Evolutionary conservation across 2,797 vertebrate species (phyloP).

Genomic region (Neomorphus geoffroyi): DNA sequence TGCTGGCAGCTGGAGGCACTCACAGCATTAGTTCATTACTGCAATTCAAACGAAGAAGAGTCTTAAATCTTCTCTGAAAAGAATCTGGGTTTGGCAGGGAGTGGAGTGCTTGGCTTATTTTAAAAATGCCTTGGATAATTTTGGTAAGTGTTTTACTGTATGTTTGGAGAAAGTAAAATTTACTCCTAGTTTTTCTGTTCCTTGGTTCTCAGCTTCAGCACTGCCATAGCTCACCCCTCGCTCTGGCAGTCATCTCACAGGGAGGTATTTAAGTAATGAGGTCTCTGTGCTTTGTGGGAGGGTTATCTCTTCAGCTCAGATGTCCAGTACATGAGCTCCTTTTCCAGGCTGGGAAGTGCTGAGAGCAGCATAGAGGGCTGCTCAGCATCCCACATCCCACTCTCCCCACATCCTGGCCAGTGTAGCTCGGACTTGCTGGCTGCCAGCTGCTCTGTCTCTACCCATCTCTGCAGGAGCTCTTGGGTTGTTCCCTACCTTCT

Average conservation of each 20-base stretch:
- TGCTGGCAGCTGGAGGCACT: conserved; percentile 61
- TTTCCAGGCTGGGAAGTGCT: not conserved
- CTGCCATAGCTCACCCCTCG: not conserved
- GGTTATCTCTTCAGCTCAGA: not conserved
- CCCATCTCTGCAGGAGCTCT: not conserved
- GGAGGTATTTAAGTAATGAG: not conserved
- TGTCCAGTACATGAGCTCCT: not conserved
- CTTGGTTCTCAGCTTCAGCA: not conserved
- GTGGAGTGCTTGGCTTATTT: not conserved
- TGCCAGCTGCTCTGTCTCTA: not conserved
- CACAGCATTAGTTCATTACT: conserved; percentile 23
- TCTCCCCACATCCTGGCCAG: rapidly evolving
- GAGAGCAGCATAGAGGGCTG: not conserved
- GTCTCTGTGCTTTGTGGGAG: not conserved
- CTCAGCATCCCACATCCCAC: not conserved
- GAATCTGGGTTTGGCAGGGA: conserved; percentile 30
- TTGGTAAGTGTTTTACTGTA: conserved; percentile 2
- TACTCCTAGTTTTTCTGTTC: not conserved
- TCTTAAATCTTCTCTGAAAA: conserved; percentile 29
- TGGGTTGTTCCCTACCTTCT: not conserved
- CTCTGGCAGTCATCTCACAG: not conserved
- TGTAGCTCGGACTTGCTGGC: rapidly evolving
- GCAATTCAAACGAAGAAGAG: conserved; percentile 17
- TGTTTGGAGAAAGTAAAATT: not conserved
- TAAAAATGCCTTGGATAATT: conserved; percentile 14